A percentile compares a stretch with the other conserved stretches of the same genome.
Evolutionary conservation across 2,113 vertebrate genomes (phyloP).

Genomic region (Lagopus muta): DNA sequence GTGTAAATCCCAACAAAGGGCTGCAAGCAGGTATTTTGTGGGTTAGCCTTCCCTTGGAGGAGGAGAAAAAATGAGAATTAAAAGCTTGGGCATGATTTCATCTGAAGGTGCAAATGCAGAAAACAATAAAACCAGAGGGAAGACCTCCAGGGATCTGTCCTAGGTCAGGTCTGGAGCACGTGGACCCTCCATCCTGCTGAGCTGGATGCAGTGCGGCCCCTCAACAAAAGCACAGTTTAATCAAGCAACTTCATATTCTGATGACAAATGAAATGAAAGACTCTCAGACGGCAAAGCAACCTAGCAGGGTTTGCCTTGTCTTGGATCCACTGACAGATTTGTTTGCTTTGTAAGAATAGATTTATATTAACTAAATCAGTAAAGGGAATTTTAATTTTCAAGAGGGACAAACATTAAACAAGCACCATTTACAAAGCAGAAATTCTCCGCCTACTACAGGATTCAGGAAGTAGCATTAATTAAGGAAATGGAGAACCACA

Average conservation of each 20-base stretch:
- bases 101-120: background rate
- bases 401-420: background rate
- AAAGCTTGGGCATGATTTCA: background rate
- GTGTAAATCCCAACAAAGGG: background rate
- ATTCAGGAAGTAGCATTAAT: background rate
- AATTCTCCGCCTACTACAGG: background rate
- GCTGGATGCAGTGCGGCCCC: background rate
- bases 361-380: background rate
- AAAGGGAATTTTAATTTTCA: background rate
- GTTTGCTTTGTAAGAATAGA: background rate
- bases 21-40: background rate
- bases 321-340: background rate
- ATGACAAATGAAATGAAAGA: background rate
- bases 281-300: background rate
- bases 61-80: background rate
- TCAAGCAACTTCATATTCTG: background rate
- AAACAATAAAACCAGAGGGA: background rate
- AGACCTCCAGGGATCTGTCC: background rate
- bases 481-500: background rate
- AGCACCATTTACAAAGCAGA: background rate
- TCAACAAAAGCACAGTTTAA: background rate
- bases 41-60: background rate
- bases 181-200: background rate
- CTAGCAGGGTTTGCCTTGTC: background rate
- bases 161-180: background rate